phyloP scores from a whole-genome alignment of 37 sponge, comb jelly and placozoan species.

The Oscarella lobularis region DNA sequence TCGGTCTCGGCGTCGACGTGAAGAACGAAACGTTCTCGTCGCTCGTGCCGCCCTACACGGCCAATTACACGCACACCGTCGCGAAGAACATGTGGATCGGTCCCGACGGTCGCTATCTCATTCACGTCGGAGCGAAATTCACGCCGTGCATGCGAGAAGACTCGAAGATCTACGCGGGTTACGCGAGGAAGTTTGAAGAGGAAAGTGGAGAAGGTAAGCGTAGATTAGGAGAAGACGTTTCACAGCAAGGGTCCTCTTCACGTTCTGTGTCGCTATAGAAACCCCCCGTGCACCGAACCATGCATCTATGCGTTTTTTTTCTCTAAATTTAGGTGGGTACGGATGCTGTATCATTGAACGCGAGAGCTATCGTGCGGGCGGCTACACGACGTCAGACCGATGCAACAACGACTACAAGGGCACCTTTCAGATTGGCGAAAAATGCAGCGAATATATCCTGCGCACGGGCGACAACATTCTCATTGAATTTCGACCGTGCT shows the following conservation, averaged over 20 bases:
- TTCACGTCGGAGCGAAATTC: slow-evolving; percentile 74
- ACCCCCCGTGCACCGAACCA: too few species aligned
- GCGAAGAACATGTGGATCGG: slow-evolving; percentile 85
- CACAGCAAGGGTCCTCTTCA: too few species aligned
- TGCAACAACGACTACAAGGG: background rate
- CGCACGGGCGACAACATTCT: background rate
- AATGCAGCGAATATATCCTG: background rate
- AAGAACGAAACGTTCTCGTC: slow-evolving; percentile 13
- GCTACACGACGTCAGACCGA: background rate
- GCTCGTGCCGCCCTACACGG: slow-evolving; percentile 6
- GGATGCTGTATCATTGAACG: background rate
- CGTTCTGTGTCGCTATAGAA: too few species aligned
- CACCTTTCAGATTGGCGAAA: background rate
- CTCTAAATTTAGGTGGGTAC: background rate
- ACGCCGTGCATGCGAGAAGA: slow-evolving; percentile 92
- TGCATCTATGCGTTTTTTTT: too few species aligned
- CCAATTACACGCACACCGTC: slow-evolving; percentile 18
- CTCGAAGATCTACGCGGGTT: slow-evolving; percentile 27
- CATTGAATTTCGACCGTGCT: slow-evolving; percentile 70
- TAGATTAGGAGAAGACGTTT: too few species aligned
- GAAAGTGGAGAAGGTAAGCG: too few species aligned
- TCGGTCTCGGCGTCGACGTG: slow-evolving; percentile 16
- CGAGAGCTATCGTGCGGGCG: background rate
- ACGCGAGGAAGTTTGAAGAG: too few species aligned
- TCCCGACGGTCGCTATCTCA: slow-evolving; percentile 36